Percentiles rank a stretch among this genome's conserved stretches.
phyloP scores from a whole-genome alignment of 2,888 invertebrate species.

The Amphipyra tragopoginis region DNA sequence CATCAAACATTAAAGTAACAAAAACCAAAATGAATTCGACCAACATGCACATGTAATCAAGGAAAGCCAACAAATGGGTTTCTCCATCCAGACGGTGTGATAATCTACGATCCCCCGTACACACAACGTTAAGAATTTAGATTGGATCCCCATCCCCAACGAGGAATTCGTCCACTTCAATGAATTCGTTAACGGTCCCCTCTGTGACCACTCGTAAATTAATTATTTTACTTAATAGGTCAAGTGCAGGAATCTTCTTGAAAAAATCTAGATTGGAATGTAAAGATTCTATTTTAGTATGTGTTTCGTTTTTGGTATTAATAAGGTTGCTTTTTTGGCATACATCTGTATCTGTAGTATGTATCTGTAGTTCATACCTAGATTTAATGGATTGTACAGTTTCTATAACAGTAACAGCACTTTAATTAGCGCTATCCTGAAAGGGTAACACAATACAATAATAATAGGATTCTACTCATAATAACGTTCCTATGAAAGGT shows the following conservation, averaged over 20 bases:
- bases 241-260: conserved; percentile 13
- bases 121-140: conserved; percentile 75
- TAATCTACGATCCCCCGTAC: conserved; percentile 42
- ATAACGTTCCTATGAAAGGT: not conserved
- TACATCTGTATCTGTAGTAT: not conserved
- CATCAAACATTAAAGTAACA: conserved; percentile 33
- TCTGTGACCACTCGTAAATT: conserved; percentile 53
- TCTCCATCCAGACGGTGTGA: conserved; percentile 35
- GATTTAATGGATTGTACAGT: too few relatives aligned
- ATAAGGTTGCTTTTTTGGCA: not conserved
- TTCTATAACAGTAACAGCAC: too few relatives aligned
- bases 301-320: too few relatives aligned
- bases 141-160: conserved; percentile 66
- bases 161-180: conserved; percentile 70
- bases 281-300: too few relatives aligned
- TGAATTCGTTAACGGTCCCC: conserved; percentile 63
- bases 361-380: too few relatives aligned
- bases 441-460: too few relatives aligned
- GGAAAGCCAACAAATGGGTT: conserved; percentile 41
- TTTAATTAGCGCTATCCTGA: too few relatives aligned
- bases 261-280: conserved; percentile 5
- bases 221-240: conserved; percentile 52
- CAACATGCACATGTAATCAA: conserved; percentile 40
- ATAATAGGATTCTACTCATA: too few relatives aligned
- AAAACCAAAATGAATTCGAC: conserved; percentile 43